Evolutionary conservation across 1,140 invertebrate genomes (phyloP).

Genomic region (Oreohelix idahoensis): DNA sequence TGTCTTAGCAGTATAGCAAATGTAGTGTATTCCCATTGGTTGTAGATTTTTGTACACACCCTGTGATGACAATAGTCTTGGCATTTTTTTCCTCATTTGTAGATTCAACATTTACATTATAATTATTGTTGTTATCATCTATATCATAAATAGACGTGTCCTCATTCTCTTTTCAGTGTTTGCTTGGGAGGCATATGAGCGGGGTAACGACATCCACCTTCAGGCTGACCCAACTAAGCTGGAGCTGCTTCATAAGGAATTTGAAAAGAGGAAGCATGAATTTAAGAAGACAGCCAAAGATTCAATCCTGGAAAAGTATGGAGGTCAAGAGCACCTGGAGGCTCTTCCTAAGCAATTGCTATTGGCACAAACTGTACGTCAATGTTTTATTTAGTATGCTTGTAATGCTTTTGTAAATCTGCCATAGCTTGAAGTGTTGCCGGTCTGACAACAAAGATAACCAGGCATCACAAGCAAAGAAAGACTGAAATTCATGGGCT

Average conservation of each 20-base stretch:
- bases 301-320: conserved; percentile 88
- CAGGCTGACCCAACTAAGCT: conserved; percentile 98
- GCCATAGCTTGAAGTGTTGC: too few relatives aligned
- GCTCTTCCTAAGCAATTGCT: conserved; percentile 88
- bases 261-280: conserved; percentile 89
- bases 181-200: conserved; percentile 97
- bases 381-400: not conserved
- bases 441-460: too few relatives aligned
- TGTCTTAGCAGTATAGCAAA: too few relatives aligned
- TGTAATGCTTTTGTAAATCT: too few relatives aligned
- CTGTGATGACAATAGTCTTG: too few relatives aligned
- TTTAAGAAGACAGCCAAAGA: conserved; percentile 84
- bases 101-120: too few relatives aligned
- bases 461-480: too few relatives aligned
- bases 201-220: conserved; percentile 93
- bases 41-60: too few relatives aligned
- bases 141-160: not conserved
- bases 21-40: too few relatives aligned
- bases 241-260: conserved; percentile 91
- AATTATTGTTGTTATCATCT: too few relatives aligned
- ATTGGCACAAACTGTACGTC: conserved; percentile 86
- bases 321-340: conserved; percentile 92
- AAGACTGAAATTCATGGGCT: too few relatives aligned
- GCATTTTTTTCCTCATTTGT: too few relatives aligned
- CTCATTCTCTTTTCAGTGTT: conserved; percentile 79